phyloP scores from a whole-genome alignment of 2,113 vertebrate species.

The Bothrops jararaca region DNA sequence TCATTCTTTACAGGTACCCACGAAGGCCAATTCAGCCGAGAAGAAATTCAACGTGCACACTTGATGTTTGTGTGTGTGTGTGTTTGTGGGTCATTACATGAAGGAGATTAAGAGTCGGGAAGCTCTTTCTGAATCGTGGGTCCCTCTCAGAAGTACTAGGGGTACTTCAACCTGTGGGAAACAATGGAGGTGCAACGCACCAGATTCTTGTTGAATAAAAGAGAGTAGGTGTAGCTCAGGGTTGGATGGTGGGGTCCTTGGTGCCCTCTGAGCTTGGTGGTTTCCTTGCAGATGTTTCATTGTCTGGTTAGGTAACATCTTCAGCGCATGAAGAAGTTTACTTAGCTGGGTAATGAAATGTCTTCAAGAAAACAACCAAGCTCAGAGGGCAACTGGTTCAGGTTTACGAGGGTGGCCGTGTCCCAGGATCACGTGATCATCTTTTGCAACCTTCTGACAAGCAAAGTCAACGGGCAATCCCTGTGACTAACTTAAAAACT shows the following conservation, averaged over 20 bases:
- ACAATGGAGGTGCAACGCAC: background rate
- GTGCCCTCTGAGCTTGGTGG: background rate
- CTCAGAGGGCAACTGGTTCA: background rate
- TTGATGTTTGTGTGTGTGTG: background rate
- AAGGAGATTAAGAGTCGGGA: background rate
- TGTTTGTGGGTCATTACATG: background rate
- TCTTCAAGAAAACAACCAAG: background rate
- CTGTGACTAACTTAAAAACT: no score
- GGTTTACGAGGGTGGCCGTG: no score
- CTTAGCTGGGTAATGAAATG: background rate
- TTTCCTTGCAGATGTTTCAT: background rate
- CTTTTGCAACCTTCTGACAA: no score
- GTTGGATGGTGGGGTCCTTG: background rate
- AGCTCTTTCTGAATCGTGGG: slow-evolving; percentile 6
- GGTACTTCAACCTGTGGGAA: background rate
- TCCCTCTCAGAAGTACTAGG: slow-evolving; percentile 17
- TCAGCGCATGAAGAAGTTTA: background rate
- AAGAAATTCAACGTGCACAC: slow-evolving; percentile 18
- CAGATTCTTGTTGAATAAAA: background rate
- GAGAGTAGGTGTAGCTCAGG: background rate
- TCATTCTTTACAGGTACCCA: slow-evolving; percentile 68
- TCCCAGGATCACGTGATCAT: no score
- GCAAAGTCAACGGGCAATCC: no score
- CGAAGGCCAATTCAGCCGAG: slow-evolving; percentile 59
- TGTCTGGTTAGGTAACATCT: background rate